Evolutionary conservation across 2,797 vertebrate genomes (phyloP).

Genomic region (Microctenopoma lineatum): DNA sequence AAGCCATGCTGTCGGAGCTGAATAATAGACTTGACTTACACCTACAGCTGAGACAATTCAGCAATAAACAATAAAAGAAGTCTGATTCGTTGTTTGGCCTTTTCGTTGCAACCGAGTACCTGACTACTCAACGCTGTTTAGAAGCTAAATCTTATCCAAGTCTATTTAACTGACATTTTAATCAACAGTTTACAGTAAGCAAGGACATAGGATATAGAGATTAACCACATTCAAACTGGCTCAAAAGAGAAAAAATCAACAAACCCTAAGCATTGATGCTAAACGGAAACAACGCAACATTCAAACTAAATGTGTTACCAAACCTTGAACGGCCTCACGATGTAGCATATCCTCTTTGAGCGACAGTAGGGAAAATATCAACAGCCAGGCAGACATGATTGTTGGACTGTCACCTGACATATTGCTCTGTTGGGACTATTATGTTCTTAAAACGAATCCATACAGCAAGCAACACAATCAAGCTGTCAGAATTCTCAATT

Average conservation of each 20-base stretch:
- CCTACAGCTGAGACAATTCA: constrained; percentile 30
- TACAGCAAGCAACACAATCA: constrained; percentile 26
- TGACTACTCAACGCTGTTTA: not conserved
- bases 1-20: constrained; percentile 60
- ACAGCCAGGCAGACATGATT: constrained; percentile 18
- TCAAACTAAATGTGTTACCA: not conserved
- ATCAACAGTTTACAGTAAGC: constrained; percentile 12
- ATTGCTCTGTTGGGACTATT: constrained; percentile 16
- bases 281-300: constrained; percentile 14
- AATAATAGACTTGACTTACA: constrained; percentile 60
- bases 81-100: not conserved
- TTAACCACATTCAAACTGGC: constrained; percentile 6
- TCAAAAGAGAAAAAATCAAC: constrained; percentile 21
- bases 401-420: constrained; percentile 12
- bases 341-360: constrained; percentile 22
- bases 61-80: constrained; percentile 10
- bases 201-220: constrained; percentile 15
- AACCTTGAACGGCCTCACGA: constrained; percentile 8
- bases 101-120: constrained; percentile 25
- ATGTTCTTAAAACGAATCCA: not conserved
- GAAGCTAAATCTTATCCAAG: constrained; percentile 4
- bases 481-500: constrained; percentile 42
- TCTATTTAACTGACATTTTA: constrained; percentile 21
- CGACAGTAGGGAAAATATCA: not conserved
- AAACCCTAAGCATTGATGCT: not conserved